Percentiles rank a stretch among this genome's conserved stretches.
Evolutionary conservation across 2,888 invertebrate species (phyloP).

Genomic region (Lottia scabra): DNA sequence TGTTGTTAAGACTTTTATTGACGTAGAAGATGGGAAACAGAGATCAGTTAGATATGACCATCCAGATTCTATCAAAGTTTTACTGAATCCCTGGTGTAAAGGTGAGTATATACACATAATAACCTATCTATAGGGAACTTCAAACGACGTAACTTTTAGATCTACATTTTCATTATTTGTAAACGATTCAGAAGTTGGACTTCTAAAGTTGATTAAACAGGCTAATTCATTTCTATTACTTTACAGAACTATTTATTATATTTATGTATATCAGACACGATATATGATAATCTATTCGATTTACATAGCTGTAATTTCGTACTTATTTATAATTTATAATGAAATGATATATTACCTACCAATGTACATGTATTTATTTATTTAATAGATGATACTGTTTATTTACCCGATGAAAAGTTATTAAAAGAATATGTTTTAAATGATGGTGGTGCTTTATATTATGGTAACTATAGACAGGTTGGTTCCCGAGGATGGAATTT

Average conservation of each 20-base stretch:
- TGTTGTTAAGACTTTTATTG: constrained; percentile 31
- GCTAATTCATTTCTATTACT: too few relatives aligned
- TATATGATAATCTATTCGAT: neutral
- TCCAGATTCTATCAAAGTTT: constrained; percentile 75
- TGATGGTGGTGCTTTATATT: constrained; percentile 21
- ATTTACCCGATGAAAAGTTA: constrained; percentile 11
- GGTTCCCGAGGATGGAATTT: constrained; percentile 27
- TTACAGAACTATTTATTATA: too few relatives aligned
- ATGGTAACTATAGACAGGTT: constrained; percentile 25
- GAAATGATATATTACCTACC: too few relatives aligned
- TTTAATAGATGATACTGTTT: constrained; percentile 30
- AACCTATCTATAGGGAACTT: too few relatives aligned
- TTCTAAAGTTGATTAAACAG: too few relatives aligned
- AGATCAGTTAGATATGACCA: constrained; percentile 27
- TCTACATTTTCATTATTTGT: too few relatives aligned
- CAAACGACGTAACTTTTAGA: too few relatives aligned
- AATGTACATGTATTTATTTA: too few relatives aligned
- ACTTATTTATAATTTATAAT: too few relatives aligned
- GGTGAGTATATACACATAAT: constrained; percentile 72
- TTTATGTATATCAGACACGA: too few relatives aligned
- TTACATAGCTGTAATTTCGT: too few relatives aligned
- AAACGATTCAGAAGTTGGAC: too few relatives aligned
- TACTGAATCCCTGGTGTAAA: constrained; percentile 91
- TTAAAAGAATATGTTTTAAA: constrained; percentile 33
- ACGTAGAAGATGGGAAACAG: constrained; percentile 12